Conservation (phyloP, 2,113 vertebrate species). For the Thymallus thymallus region DNA sequence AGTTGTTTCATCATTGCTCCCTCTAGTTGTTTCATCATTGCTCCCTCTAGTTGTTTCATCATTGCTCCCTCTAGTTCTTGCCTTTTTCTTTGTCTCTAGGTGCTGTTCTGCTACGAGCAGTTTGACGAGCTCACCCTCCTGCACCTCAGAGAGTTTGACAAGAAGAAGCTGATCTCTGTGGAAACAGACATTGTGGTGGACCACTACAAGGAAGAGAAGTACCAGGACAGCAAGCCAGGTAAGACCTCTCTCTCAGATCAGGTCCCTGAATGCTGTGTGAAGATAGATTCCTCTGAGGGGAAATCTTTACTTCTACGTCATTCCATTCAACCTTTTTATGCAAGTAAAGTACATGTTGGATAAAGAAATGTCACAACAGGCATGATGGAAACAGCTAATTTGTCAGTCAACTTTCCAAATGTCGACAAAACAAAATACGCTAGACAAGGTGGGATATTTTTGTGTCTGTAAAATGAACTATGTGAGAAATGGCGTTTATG, state of each 20-base stretch:
- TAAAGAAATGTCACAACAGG: too few relatives aligned
- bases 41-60: neutral
- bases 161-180: conserved; percentile 93
- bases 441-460: too few relatives aligned
- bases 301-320: too few relatives aligned
- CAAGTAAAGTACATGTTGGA: neutral
- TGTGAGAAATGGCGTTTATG: too few relatives aligned
- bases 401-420: too few relatives aligned
- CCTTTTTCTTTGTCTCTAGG: conserved; percentile 67
- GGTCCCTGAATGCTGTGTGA: neutral
- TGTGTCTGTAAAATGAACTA: too few relatives aligned
- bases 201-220: conserved; percentile 96
- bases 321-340: too few relatives aligned
- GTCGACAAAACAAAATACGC: too few relatives aligned
- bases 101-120: conserved; percentile 97
- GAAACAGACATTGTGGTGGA: conserved; percentile 97
- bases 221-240: conserved; percentile 83
- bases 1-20: too few relatives aligned
- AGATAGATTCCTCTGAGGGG: neutral
- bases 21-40: too few relatives aligned
- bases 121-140: conserved; percentile 95
- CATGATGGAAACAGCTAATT: too few relatives aligned
- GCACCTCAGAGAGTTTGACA: conserved; percentile 92
- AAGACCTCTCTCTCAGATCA: neutral
- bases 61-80: neutral